Percentiles rank a stretch among this genome's conserved stretches.
Evolutionary conservation across 2,113 vertebrate species (phyloP).

Genomic region (Centropus unirufus): DNA sequence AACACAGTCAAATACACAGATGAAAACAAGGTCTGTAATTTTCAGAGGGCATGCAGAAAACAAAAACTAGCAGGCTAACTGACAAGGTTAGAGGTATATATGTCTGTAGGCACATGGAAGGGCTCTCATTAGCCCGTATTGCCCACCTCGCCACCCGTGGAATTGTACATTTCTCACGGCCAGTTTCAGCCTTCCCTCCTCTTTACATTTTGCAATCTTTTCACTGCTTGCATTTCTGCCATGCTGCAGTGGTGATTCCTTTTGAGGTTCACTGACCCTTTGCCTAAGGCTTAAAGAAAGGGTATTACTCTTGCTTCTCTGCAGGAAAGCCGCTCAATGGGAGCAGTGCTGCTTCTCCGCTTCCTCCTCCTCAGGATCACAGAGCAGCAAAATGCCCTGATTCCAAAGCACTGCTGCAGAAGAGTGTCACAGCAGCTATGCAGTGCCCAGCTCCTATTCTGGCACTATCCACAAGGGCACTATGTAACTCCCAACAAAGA

Average conservation of each 20-base stretch:
- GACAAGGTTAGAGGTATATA: not conserved
- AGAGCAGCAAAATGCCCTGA: not conserved
- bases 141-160: not conserved
- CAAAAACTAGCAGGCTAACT: not conserved
- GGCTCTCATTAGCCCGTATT: not conserved
- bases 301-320: not conserved
- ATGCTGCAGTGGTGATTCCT: not conserved
- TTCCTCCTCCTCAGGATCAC: not conserved
- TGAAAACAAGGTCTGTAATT: not conserved
- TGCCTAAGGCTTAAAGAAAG: not conserved
- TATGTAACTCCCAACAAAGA: not conserved
- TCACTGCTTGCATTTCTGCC: not conserved
- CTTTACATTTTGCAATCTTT: not conserved
- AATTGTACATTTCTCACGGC: not conserved
- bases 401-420: not conserved
- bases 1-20: accelerated
- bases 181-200: not conserved
- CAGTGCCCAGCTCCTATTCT: not conserved
- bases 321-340: accelerated
- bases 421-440: not conserved
- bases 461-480: not conserved
- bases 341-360: not conserved
- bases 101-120: not conserved
- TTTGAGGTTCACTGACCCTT: not conserved
- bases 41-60: not conserved